Percentiles rank a stretch among this genome's conserved stretches.
Conservation (phyloP, 2,888 invertebrate species). For the Andrena bucephala region DNA sequence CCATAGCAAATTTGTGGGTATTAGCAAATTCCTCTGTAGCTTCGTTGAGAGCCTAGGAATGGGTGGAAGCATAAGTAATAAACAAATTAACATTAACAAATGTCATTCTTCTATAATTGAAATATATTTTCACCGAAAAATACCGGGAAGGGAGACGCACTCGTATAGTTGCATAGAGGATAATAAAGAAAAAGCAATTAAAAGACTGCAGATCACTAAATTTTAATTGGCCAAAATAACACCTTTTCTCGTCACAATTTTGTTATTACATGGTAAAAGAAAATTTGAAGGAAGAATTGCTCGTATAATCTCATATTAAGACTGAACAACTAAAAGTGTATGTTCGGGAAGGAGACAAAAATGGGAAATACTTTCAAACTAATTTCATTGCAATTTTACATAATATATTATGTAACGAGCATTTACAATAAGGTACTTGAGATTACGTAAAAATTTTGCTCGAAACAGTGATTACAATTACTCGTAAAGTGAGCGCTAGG, state of each 20-base stretch:
- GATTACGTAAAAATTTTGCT: conserved; percentile 15
- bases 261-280: background rate
- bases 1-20: conserved; percentile 86
- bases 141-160: too few relatives aligned
- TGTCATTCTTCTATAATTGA: background rate
- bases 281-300: background rate
- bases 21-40: conserved; percentile 76
- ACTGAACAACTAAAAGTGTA: background rate
- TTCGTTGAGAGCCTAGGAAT: conserved; percentile 76
- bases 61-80: conserved; percentile 37
- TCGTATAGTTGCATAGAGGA: background rate
- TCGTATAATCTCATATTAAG: background rate
- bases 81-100: background rate
- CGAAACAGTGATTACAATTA: conserved; percentile 5
- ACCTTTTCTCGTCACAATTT: background rate
- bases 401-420: conserved; percentile 19
- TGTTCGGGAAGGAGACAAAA: conserved; percentile 26
- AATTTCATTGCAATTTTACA: conserved; percentile 22
- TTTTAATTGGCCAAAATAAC: background rate
- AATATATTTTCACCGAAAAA: background rate
- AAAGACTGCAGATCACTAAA: background rate
- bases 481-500: background rate
- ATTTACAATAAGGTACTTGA: conserved; percentile 19
- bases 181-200: background rate
- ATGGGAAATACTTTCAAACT: background rate